Evolutionary conservation across 2,113 vertebrate genomes (phyloP).

Genomic region (Alosa alosa): DNA sequence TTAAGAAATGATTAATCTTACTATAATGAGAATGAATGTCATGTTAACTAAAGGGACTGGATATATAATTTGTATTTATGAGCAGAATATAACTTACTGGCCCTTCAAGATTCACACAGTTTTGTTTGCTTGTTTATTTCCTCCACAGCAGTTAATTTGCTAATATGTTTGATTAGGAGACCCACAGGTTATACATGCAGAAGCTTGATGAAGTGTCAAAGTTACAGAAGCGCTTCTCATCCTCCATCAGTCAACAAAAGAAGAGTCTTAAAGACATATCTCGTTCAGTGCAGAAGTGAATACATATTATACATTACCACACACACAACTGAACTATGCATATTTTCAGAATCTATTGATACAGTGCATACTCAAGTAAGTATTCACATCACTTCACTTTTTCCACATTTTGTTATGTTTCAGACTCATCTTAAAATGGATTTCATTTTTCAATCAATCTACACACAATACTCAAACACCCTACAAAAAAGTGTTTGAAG

Average conservation of each 20-base stretch:
- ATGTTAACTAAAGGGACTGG: neutral
- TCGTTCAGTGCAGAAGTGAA: conserved; percentile 73
- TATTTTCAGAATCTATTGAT: no score
- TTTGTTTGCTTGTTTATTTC: neutral
- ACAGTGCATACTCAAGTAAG: no score
- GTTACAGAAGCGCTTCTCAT: conserved; percentile 80
- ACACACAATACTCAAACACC: no score
- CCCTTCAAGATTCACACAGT: neutral
- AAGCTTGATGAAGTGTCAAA: conserved; percentile 88
- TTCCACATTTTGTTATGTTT: no score
- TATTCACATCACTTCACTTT: no score
- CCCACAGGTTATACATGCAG: conserved; percentile 82
- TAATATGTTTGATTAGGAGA: conserved; percentile 71
- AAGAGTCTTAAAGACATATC: conserved; percentile 79
- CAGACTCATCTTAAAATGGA: no score
- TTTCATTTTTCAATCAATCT: no score
- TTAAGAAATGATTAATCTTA: neutral
- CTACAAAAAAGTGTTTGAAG: no score
- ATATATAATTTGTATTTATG: neutral
- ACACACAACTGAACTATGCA: neutral
- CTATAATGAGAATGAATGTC: neutral
- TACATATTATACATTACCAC: neutral
- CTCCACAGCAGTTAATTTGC: no score
- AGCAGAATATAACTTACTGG: neutral
- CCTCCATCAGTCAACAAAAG: conserved; percentile 77